Conservation (phyloP, 2,113 vertebrate species). For the Megalops atlanticus region DNA sequence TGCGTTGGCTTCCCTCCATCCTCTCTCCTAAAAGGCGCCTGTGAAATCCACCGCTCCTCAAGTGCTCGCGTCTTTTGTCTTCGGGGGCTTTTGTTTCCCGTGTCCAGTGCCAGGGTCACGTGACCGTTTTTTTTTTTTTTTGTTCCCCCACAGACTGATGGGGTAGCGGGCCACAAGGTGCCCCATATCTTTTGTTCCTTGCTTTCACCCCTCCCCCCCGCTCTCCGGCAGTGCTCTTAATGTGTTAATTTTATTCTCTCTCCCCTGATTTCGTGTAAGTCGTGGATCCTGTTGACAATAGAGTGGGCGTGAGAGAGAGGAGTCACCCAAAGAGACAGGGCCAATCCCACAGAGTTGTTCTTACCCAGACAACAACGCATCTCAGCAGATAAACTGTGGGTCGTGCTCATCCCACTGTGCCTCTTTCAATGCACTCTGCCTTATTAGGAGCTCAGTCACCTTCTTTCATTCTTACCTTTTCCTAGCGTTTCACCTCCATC, state of each 20-base stretch:
- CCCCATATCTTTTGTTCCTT: no score
- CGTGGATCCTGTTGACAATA: no score
- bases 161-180: background rate
- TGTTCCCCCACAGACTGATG: background rate
- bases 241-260: background rate
- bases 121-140: background rate
- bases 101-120: background rate
- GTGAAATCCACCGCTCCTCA: background rate
- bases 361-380: no score
- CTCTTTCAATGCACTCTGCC: no score
- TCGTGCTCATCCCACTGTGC: no score
- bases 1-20: background rate
- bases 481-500: no score
- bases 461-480: no score
- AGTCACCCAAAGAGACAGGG: no score
- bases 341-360: no score
- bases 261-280: background rate
- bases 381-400: no score
- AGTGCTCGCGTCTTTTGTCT: background rate
- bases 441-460: no score
- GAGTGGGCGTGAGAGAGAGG: no score
- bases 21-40: background rate
- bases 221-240: background rate
- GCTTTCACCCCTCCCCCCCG: background rate
- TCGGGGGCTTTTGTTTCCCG: background rate